A percentile compares a stretch with the other conserved stretches of the same genome.
phyloP scores from a whole-genome alignment of 2,888 invertebrate genomes.

The Campaea margaritaria region DNA sequence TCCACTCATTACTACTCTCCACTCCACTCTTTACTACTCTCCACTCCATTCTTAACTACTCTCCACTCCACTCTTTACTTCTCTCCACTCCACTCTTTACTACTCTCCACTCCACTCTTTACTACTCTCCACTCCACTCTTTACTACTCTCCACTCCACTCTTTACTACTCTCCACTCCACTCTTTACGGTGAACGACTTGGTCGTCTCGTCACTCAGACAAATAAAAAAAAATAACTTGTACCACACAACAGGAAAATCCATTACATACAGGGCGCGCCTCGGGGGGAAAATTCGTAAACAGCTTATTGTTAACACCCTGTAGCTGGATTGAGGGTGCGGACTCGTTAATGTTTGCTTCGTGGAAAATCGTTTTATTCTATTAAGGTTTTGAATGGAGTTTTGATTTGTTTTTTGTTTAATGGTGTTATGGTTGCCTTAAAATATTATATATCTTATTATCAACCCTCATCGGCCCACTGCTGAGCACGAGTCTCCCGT shows the following conservation, averaged over 20 bases:
- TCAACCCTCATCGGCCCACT: no score
- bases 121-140: neutral
- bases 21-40: no score
- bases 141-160: neutral
- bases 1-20: no score
- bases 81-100: no score
- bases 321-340: conserved; percentile 33
- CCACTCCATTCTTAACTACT: no score
- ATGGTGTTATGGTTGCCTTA: conserved; percentile 1
- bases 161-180: neutral
- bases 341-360: conserved; percentile 26
- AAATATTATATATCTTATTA: no score
- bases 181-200: no score
- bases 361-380: conserved; percentile 28
- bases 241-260: conserved; percentile 39
- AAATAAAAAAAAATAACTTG: conserved; percentile 11
- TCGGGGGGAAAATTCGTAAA: conserved; percentile 39
- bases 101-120: neutral
- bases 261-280: conserved; percentile 43
- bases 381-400: conserved; percentile 17
- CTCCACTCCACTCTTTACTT: no score
- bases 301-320: conserved; percentile 44
- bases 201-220: no score
- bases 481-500: no score
- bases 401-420: conserved; percentile 27